A percentile compares a stretch with the other conserved stretches of the same genome.
These are phyloP conservation scores for Dascyllus trimaculatus DNA, from an alignment of 2,113 vertebrate species.

Conservation along the genomic window DNA sequence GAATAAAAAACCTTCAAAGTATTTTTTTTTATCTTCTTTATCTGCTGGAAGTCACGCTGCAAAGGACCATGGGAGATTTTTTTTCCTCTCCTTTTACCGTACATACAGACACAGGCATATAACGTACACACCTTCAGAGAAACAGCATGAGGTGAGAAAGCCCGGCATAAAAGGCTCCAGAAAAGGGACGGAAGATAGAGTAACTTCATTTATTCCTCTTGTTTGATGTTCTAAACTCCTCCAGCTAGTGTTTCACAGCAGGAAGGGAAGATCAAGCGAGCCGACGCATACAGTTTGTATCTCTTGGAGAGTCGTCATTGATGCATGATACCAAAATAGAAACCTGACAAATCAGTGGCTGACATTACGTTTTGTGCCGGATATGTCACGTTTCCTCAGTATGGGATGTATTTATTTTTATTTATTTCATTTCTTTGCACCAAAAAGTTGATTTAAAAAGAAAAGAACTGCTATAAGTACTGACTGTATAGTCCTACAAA, in stretches of 20 bases:
- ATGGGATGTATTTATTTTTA: no score
- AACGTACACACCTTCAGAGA: constrained; percentile 5
- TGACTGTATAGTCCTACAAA: background rate
- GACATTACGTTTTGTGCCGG: background rate
- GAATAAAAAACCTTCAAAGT: constrained; percentile 65
- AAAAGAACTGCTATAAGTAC: no score
- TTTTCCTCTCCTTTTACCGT: constrained; percentile 11
- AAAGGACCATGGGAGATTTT: constrained; percentile 63
- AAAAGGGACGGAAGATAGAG: constrained; percentile 12
- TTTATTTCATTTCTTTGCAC: no score
- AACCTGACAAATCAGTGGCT: constrained; percentile 23
- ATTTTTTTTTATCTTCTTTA: constrained; percentile 42
- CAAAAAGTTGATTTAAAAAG: no score
- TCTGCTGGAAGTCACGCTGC: constrained; percentile 60
- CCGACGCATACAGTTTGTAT: background rate
- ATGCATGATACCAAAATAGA: constrained; percentile 6
- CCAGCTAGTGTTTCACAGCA: constrained; percentile 48
- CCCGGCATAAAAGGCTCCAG: constrained; percentile 9
- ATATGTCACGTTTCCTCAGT: background rate
- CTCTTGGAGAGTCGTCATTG: constrained; percentile 15
- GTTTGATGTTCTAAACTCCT: constrained; percentile 58
- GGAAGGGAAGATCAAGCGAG: constrained; percentile 52
- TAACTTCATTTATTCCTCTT: constrained; percentile 38
- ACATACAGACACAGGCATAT: background rate
- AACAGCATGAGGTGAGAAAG: constrained; percentile 40